Conservation (phyloP, 2,888 invertebrate species). For the Scrobipalpa costella region DNA sequence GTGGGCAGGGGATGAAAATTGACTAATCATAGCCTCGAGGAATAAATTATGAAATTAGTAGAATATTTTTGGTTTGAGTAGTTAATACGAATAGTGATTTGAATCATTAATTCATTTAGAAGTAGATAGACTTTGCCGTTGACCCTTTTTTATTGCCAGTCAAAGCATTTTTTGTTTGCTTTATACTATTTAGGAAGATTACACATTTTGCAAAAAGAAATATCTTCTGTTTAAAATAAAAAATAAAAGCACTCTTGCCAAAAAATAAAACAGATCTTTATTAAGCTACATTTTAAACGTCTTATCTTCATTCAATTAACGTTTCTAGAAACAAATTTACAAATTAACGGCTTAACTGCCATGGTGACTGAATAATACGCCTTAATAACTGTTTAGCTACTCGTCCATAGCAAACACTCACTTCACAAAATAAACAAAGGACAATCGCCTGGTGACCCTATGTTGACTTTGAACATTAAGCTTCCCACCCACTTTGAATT, state of each 20-base stretch:
- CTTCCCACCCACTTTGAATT: constrained; percentile 28
- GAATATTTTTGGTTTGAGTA: neutral
- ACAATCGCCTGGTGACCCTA: constrained; percentile 48
- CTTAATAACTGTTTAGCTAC: constrained; percentile 13
- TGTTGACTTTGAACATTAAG: constrained; percentile 50
- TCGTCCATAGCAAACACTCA: neutral
- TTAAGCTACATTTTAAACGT: neutral
- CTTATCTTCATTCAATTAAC: constrained; percentile 1
- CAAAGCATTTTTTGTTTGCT: too few species aligned
- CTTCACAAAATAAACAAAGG: constrained; percentile 5
- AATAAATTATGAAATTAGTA: neutral
- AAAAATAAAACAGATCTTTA: neutral
- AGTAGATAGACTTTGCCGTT: too few species aligned
- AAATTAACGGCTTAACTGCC: neutral
- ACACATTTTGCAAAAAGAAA: too few species aligned
- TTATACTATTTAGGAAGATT: too few species aligned
- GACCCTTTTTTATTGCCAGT: too few species aligned
- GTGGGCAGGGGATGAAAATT: constrained; percentile 51
- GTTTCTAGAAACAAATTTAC: neutral
- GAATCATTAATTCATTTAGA: too few species aligned
- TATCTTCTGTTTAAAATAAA: too few species aligned
- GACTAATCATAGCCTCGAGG: constrained; percentile 68
- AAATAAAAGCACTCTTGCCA: too few species aligned
- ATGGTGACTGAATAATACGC: neutral
- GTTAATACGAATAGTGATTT: too few species aligned